These are phyloP conservation scores for Holothuria glaberrima DNA, from an alignment of 35 echinoderm and acorn worm species.

Conservation along the genomic window DNA sequence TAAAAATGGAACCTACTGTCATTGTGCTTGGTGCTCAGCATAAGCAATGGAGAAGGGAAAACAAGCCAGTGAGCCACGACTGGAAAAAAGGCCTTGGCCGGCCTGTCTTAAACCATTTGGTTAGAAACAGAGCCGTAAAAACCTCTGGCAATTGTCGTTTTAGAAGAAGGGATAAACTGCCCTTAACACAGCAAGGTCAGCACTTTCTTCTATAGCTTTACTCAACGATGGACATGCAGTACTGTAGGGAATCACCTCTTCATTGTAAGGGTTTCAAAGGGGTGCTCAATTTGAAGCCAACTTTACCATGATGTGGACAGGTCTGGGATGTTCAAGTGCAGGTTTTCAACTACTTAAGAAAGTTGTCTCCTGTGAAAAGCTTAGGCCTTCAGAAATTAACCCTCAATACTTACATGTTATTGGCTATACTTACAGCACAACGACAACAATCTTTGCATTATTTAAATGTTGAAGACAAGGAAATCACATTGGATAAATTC, in stretches of 20 bases:
- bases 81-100: too few relatives aligned
- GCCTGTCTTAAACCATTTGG: too few relatives aligned
- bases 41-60: too few relatives aligned
- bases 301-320: slow-evolving; percentile 28
- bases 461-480: slow-evolving; percentile 18
- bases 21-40: too few relatives aligned
- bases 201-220: slow-evolving; percentile 27
- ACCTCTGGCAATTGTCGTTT: slow-evolving; percentile 9
- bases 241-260: slow-evolving; percentile 30
- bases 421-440: slow-evolving; percentile 29
- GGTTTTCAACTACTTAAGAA: slow-evolving; percentile 55
- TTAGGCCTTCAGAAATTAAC: slow-evolving; percentile 48
- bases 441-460: neutral
- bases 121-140: slow-evolving; percentile 49
- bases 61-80: too few relatives aligned
- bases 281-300: slow-evolving; percentile 48
- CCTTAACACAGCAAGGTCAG: slow-evolving; percentile 28
- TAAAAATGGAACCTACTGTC: too few relatives aligned
- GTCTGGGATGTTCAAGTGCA: slow-evolving; percentile 40
- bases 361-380: slow-evolving; percentile 3
- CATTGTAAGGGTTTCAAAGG: slow-evolving; percentile 44
- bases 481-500: neutral
- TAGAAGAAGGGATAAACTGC: slow-evolving; percentile 38
- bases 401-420: slow-evolving; percentile 47
- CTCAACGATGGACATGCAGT: neutral